Evolutionary conservation across 2,888 invertebrate species (phyloP), one percentile per base, ranked within the genome.

Genomic region (Oxystoma pomonae): DNA sequence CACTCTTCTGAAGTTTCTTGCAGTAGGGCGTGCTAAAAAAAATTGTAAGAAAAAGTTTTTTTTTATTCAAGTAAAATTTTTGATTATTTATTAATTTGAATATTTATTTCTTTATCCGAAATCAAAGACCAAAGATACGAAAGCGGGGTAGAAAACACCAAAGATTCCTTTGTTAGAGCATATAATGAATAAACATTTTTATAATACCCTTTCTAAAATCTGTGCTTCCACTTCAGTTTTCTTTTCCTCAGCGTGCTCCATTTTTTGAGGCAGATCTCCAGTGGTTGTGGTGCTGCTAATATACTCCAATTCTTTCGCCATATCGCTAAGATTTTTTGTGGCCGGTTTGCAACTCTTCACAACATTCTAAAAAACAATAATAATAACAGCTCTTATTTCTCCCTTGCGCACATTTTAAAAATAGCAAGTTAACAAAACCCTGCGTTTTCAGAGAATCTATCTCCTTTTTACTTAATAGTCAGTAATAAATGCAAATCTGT

Each of bases 1-100:
- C 96, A 96, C 83, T 96, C 96, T 78, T 96, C 95, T 57, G 92
- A 90, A 60, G 94, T 89, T 82, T 96, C 96, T 85, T 93, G 92
- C 65, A 96, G 84, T 71, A 94, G 82, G 56, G 92, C 90, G 77
- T 91, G 91, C 94, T 94, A 81, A 67, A 85, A 70, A 63, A 63
- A 65, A 59, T 49, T 53, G 17, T 60, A 3, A 22, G 17, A n/a
- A 9, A 22, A 35, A 35, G 49, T 17, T 16, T 18, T 16, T 19
- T 7, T 52, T 50, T 22, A 59, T 55, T 19, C 59, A 18, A 51
- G n/a, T 59, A 59, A 50, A 9, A 59, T 58, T 1, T 49, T 9
- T n/a, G 17, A 1, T 22, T 49, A 49, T 18, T 50, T n/a, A n/a
- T n/a, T n/a, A n/a, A n/a, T n/a, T n/a, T n/a, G n/a, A n/a, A n/a